phyloP scores from a whole-genome alignment of 2,888 invertebrate species.

The Imbricaverruca yamaguchii region DNA sequence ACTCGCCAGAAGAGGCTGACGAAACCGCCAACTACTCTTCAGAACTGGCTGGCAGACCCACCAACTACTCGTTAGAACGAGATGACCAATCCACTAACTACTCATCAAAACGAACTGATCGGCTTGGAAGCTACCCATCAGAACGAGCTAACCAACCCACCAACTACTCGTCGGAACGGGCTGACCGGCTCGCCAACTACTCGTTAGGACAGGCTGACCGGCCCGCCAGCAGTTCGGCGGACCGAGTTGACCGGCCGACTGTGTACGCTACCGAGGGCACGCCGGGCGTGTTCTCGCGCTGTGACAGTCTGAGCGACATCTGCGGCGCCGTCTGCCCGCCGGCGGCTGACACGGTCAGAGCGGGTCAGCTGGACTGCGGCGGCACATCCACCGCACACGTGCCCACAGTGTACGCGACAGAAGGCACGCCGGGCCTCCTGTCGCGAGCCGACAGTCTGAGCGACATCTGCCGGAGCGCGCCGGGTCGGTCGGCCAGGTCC shows the following conservation, averaged over 20 bases:
- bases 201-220: not conserved
- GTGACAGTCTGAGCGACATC: constrained; percentile 22
- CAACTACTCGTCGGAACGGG: too few relatives aligned
- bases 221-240: not conserved
- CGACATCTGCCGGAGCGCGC: not conserved
- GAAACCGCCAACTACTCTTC: too few relatives aligned
- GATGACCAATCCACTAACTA: too few relatives aligned
- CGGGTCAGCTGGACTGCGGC: too few relatives aligned
- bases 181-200: too few relatives aligned
- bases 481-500: not conserved
- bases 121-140: too few relatives aligned
- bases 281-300: constrained; percentile 24
- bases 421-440: too few relatives aligned
- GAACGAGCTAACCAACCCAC: too few relatives aligned
- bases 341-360: not conserved
- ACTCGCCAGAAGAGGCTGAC: too few relatives aligned
- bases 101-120: too few relatives aligned
- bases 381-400: not conserved
- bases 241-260: constrained; percentile 27
- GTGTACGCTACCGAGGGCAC: constrained; percentile 40
- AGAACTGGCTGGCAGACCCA: too few relatives aligned
- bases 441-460: not conserved
- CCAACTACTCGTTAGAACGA: too few relatives aligned
- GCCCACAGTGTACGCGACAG: not conserved
- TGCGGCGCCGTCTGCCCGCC: not conserved